Base-by-base conservation (phyloP, 2,797 vertebrate species). In the Danio aesculapii region DNA sequence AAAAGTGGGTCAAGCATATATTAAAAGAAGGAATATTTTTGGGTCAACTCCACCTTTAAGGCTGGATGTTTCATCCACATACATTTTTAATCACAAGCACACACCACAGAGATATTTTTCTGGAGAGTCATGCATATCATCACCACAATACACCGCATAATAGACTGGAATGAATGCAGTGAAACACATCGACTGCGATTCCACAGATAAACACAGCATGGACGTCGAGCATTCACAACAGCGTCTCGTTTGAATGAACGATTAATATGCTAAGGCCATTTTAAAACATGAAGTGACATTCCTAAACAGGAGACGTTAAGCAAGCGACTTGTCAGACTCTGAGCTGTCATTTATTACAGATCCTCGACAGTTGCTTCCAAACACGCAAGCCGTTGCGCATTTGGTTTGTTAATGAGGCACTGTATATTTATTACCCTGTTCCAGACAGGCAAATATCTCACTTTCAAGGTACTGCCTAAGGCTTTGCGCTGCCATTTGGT, bases 41-140 rank as follows among this genome's bases (percentile, higher is more conserved):
- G 10, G 3, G 1, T 49, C n/a, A 61, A 39, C 75, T 58, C 46
- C 30, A 8, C 14, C 44, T 77, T 77, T 66, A 71, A 79, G 47
- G 49, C 68, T 71, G 47, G 13, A 72, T 12, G 41, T 13, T 30
- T 39, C 44, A 55, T 21, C 6, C 47, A 55, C 39, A 62, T 67
- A 0, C 0, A 77, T 77, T 6, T 77, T 52, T 71, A 44, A 79
- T 53, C 57, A 79, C 58, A 53, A 79, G 49, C 13, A 71, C 66
- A 71, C 50, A 73, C 50, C 49, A 82, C 47, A 71, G 39, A 73
- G 62, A 59, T 12, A 5, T 10, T 17, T 71, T 71, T 63, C 52
- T 50, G 39, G 58, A 63, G 14, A 73, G 30, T 58, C 75, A 73
- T 83, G 81, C 81, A 83, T 83, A 82, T 77, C 44, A n/a, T 77